These are phyloP conservation scores for Caretta caretta DNA, from an alignment of 2,113 vertebrate species.

Conservation along the genomic window DNA sequence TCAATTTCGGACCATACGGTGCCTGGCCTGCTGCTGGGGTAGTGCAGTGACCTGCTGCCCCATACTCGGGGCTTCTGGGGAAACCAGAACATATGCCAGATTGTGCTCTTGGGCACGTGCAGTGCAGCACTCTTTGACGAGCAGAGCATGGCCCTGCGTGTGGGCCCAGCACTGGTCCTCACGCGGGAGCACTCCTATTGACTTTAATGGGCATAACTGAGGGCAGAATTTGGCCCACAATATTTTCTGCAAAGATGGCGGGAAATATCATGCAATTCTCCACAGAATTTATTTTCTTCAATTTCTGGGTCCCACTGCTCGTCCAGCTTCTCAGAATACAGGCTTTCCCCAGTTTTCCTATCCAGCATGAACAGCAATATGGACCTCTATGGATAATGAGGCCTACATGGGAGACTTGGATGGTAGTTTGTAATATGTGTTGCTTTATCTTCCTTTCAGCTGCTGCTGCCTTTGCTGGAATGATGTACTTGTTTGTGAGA, in stretches of 20 bases:
- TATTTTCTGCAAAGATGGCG: background rate
- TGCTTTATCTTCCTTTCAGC: conserved; percentile 72
- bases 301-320: background rate
- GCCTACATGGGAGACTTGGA: background rate
- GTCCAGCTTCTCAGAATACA: background rate
- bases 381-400: rapidly evolving
- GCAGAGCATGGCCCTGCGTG: background rate
- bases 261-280: background rate
- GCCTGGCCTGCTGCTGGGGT: background rate
- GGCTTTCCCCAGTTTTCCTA: rapidly evolving
- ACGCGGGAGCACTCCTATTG: no score
- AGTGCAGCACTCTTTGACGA: background rate
- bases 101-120: background rate
- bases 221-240: background rate
- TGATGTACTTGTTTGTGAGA: conserved; percentile 92
- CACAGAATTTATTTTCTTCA: background rate
- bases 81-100: background rate
- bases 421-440: background rate
- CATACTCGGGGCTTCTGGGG: background rate
- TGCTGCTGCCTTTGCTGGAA: conserved; percentile 92
- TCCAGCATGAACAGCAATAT: background rate
- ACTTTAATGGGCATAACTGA: background rate
- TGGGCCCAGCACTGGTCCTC: background rate
- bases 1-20: background rate
- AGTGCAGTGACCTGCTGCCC: background rate